Base-by-base conservation (phyloP, 1,140 invertebrate genomes). In the Asobara japonica region DNA sequence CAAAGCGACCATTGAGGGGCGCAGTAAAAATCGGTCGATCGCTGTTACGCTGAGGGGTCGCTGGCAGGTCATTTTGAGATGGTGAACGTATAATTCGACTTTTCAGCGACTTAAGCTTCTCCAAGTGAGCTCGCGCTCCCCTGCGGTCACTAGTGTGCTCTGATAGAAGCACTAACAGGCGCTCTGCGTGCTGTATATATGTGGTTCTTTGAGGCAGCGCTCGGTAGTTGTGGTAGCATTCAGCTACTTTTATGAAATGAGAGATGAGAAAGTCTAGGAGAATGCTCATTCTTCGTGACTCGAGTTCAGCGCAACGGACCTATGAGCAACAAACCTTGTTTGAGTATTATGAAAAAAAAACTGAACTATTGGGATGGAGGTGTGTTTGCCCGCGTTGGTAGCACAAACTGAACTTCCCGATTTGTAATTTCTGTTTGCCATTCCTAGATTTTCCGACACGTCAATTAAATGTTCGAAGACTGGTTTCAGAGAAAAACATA, bases 181-280 rank as follows among this genome's bases (percentile, higher is more conserved):
- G 88, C 65, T 90, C 89, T 0, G 92, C 90, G 74, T 95, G 93
- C 61, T 91, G 88, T 10, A 94, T 81, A 73, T 93, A 94, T 20
- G 91, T 88, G 1, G 89, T 82, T 29, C 91, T 91, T 76, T 92
- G 90, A 51, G 86, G 82, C 22, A 87, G 82, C 1, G 91, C 88
- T 16, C 89, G 87, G 67, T 91, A 90, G 62, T 89, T 88, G 66
- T 90, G 88, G 76, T 90, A 91, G 25, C 85, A 87, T 60, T 90
- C 85, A 1, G 91, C 91, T 86, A 93, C 92, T 65, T 90, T 85
- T 16, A 93, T 88, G 71, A 93, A 94, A 74, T 93, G 91, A 16
- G 89, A 80, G 33, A 92, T 91, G 73, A 95, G 93, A 65, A 93
- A 90, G 72, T 91, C 89, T 0, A 95, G 80, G 0, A 93, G 84